A percentile compares a stretch with the other conserved stretches of the same genome.
Evolutionary conservation across 2,113 vertebrate genomes (phyloP).

Genomic region (Oreochromis tanganicae): DNA sequence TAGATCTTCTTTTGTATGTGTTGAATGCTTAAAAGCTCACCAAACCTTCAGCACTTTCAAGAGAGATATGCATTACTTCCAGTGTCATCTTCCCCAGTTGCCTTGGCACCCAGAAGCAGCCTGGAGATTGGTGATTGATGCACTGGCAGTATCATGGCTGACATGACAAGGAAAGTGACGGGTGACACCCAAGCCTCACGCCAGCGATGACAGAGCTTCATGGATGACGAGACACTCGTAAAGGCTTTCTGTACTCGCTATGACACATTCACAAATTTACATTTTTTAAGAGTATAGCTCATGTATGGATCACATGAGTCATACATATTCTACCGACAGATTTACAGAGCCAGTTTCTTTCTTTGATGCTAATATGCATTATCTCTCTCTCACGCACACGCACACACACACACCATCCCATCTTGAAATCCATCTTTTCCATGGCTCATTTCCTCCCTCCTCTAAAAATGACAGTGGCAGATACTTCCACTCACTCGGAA

Average conservation of each 20-base stretch:
- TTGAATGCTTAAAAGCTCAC: not conserved
- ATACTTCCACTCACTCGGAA: conserved; percentile 56
- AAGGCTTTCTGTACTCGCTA: not conserved
- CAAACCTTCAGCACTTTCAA: not conserved
- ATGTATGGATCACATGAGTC: not conserved
- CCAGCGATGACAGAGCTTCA: not conserved
- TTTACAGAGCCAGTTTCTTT: not conserved
- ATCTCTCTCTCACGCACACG: not conserved
- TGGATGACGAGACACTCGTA: not conserved
- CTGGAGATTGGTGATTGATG: conserved; percentile 32
- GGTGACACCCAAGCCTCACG: conserved; percentile 36
- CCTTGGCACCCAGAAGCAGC: conserved; percentile 6
- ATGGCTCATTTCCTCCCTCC: conserved; percentile 53
- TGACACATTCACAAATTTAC: not conserved
- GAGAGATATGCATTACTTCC: not conserved
- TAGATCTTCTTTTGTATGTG: not conserved
- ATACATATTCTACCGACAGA: not conserved
- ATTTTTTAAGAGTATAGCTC: not conserved
- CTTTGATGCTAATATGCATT: not conserved
- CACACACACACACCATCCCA: not conserved
- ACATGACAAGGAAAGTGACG: conserved; percentile 48
- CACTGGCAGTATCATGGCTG: conserved; percentile 27
- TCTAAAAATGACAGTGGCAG: conserved; percentile 53
- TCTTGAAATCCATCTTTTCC: conserved; percentile 50
- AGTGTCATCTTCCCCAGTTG: not conserved